Evolutionary conservation across 2,113 vertebrate species (phyloP).

Genomic region (Aythya baeri): DNA sequence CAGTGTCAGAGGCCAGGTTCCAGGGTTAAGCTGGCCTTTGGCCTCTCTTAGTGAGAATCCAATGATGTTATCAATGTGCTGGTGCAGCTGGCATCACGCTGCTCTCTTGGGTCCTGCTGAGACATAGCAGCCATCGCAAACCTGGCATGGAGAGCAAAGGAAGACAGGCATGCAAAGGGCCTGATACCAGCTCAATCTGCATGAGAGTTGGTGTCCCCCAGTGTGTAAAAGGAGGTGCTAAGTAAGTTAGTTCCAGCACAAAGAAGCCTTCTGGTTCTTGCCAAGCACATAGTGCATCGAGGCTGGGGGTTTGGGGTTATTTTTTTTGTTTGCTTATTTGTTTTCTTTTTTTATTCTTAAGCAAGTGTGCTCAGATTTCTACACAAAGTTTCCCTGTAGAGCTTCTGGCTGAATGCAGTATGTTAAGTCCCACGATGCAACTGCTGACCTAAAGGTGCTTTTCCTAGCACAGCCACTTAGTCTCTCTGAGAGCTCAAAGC

Average conservation of each 20-base stretch:
- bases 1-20: background rate
- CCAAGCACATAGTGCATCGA: background rate
- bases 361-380: background rate
- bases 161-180: background rate
- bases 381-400: background rate
- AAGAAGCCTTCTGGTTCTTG: background rate
- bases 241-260: background rate
- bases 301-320: background rate
- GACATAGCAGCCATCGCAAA: background rate
- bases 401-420: background rate
- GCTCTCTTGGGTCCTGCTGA: background rate
- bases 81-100: background rate
- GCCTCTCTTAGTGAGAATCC: background rate
- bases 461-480: background rate
- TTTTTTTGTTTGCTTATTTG: background rate
- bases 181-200: background rate
- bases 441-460: background rate
- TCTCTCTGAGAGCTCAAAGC: constrained; percentile 22
- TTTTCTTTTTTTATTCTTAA: background rate
- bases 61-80: background rate
- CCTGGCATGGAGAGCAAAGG: background rate
- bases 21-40: background rate
- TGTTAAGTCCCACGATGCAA: background rate
- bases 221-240: background rate
- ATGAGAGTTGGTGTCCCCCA: background rate